A percentile compares a stretch with the other conserved stretches of the same genome.
phyloP scores from a whole-genome alignment of 2,797 vertebrate species.

The Brachyalestes nurse region DNA sequence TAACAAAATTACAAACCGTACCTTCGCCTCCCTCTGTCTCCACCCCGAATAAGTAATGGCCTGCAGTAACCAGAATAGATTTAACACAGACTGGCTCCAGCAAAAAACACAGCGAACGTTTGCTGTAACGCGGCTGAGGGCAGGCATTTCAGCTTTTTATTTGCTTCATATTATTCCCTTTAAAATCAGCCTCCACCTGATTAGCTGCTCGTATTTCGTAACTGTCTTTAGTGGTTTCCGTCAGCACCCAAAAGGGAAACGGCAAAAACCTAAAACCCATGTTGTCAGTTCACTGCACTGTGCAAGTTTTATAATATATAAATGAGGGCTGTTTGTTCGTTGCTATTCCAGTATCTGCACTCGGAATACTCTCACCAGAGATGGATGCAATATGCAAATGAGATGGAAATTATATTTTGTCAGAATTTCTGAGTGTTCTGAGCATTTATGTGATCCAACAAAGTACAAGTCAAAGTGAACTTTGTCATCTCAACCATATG shows the following conservation, averaged over 20 bases:
- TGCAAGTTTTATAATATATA: too few relatives aligned
- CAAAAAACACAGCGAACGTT: conserved; percentile 46
- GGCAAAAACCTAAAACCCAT: not conserved
- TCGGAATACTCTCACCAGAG: too few relatives aligned
- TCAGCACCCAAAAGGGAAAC: not conserved
- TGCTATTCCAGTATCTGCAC: too few relatives aligned
- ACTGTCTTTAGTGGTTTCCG: not conserved
- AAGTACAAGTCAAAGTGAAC: too few relatives aligned
- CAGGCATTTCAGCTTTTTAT: conserved; percentile 13
- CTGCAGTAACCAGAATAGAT: conserved; percentile 75
- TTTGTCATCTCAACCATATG: too few relatives aligned
- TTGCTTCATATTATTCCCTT: not conserved
- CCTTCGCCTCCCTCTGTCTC: conserved; percentile 71
- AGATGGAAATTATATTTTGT: too few relatives aligned
- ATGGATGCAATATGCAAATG: too few relatives aligned
- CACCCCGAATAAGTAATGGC: conserved; percentile 81
- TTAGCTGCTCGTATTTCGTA: not conserved
- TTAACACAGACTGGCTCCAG: conserved; percentile 49
- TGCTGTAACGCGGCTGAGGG: not conserved
- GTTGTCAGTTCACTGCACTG: not conserved
- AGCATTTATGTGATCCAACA: too few relatives aligned
- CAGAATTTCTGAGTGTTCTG: too few relatives aligned
- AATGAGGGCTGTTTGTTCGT: too few relatives aligned
- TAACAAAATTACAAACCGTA: conserved; percentile 81
- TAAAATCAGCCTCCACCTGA: not conserved